Conservation (phyloP, 2,888 invertebrate species). For the Cetonia aurata region DNA sequence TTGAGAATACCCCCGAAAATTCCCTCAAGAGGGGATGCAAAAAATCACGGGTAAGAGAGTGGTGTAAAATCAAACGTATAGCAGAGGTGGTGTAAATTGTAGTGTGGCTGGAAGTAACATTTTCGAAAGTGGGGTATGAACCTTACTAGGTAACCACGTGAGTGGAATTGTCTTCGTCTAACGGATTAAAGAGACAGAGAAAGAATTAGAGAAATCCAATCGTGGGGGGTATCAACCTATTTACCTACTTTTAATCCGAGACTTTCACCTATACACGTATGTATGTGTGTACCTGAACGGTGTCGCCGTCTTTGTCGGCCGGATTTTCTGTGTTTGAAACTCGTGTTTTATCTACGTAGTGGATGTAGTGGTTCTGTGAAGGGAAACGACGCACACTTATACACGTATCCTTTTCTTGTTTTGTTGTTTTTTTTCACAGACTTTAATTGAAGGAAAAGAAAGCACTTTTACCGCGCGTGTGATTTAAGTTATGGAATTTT, state of each 20-base stretch:
- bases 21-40: constrained; percentile 61
- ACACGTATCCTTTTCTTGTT: neutral
- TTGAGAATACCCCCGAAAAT: constrained; percentile 63
- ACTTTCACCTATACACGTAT: constrained; percentile 63
- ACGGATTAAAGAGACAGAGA: constrained; percentile 50
- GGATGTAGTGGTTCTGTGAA: constrained; percentile 19
- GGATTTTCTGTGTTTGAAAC: constrained; percentile 22
- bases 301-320: constrained; percentile 47
- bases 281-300: constrained; percentile 30
- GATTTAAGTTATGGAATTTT: constrained; percentile 37
- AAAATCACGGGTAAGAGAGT: constrained; percentile 51
- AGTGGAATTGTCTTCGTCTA: constrained; percentile 49
- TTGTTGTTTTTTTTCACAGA: constrained; percentile 19
- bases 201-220: constrained; percentile 60
- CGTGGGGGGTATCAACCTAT: constrained; percentile 62
- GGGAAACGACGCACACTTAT: constrained; percentile 27
- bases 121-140: constrained; percentile 57
- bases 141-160: constrained; percentile 58
- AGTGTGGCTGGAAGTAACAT: constrained; percentile 53
- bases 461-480: constrained; percentile 51
- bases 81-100: constrained; percentile 50
- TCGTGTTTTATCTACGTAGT: constrained; percentile 23
- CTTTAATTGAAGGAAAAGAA: constrained; percentile 45
- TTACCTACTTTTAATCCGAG: constrained; percentile 64
- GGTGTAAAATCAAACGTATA: constrained; percentile 52